A percentile compares a stretch with the other conserved stretches of the same genome.
Evolutionary conservation across 1,140 invertebrate genomes (phyloP).

Genomic region (Solenopsis fugax): DNA sequence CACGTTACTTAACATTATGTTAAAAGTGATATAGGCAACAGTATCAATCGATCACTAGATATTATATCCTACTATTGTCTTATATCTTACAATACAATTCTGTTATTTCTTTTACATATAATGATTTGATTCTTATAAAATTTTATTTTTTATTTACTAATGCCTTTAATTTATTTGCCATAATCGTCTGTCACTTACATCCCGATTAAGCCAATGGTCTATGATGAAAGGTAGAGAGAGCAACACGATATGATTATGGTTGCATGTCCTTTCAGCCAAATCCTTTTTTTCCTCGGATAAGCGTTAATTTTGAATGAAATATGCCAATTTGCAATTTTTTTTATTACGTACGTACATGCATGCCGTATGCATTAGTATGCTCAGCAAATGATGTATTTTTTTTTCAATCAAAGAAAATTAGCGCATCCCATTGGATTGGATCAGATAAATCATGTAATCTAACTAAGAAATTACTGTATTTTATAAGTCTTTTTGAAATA

Average conservation of each 20-base stretch:
- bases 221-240: slow-evolving; percentile 31
- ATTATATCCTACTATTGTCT: not conserved
- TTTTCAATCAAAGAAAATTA: slow-evolving; percentile 26
- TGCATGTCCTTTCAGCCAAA: slow-evolving; percentile 18
- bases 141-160: slow-evolving; percentile 1
- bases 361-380: slow-evolving; percentile 37
- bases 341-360: slow-evolving; percentile 40
- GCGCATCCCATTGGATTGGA: not conserved
- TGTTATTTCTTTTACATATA: slow-evolving; percentile 22
- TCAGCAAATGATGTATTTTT: slow-evolving; percentile 12
- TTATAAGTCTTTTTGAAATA: not conserved
- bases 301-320: slow-evolving; percentile 54
- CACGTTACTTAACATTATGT: slow-evolving; percentile 36
- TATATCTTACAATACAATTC: slow-evolving; percentile 8
- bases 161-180: slow-evolving; percentile 53
- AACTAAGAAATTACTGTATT: not conserved
- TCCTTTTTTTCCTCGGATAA: slow-evolving; percentile 8
- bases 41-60: not conserved
- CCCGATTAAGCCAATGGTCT: not conserved
- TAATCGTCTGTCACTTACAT: slow-evolving; percentile 29
- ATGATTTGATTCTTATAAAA: not conserved
- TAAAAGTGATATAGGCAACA: slow-evolving; percentile 12
- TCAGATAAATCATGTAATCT: not conserved
- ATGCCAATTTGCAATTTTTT: slow-evolving; percentile 30
- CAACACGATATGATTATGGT: slow-evolving; percentile 19